These are phyloP conservation scores for Drosophila equinoxialis DNA, from an alignment of 1,140 invertebrate species.

Conservation along the genomic window DNA sequence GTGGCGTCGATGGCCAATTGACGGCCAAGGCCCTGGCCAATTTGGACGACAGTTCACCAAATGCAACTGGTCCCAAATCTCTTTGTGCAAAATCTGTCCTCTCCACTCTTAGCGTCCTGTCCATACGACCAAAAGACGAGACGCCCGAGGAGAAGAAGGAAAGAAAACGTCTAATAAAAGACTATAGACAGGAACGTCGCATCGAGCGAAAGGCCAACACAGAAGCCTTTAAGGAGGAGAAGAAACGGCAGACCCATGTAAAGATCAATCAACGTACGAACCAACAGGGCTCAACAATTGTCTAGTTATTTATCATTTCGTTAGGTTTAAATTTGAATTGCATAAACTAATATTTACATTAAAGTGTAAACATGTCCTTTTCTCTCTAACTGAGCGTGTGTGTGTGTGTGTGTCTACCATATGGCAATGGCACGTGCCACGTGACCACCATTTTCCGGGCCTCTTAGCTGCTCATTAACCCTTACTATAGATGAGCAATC, in stretches of 20 bases:
- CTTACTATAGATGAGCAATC: not conserved
- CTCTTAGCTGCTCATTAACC: conserved; percentile 6
- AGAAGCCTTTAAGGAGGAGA: conserved; percentile 94
- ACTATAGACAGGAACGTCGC: conserved; percentile 92
- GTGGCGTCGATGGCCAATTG: conserved; percentile 85
- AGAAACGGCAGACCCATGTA: conserved; percentile 91
- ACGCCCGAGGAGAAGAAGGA: conserved; percentile 90
- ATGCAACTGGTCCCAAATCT: conserved; percentile 83
- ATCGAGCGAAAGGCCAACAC: conserved; percentile 94
- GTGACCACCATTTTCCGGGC: not conserved
- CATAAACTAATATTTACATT: conserved; percentile 53
- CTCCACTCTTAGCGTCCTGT: conserved; percentile 88
- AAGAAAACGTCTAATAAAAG: conserved; percentile 92
- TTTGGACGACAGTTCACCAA: conserved; percentile 85
- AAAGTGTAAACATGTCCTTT: conserved; percentile 7
- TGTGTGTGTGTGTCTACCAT: not conserved
- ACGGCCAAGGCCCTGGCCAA: conserved; percentile 88
- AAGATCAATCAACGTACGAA: conserved; percentile 89
- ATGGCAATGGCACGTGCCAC: not conserved
- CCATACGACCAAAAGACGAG: conserved; percentile 92
- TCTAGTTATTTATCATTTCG: conserved; percentile 79
- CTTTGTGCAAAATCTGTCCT: conserved; percentile 87
- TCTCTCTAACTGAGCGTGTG: not conserved
- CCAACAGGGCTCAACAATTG: conserved; percentile 88
- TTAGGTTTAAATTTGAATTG: conserved; percentile 38